Conservation (phyloP, 2,113 vertebrate species). For the Chloroceryle aenea region DNA sequence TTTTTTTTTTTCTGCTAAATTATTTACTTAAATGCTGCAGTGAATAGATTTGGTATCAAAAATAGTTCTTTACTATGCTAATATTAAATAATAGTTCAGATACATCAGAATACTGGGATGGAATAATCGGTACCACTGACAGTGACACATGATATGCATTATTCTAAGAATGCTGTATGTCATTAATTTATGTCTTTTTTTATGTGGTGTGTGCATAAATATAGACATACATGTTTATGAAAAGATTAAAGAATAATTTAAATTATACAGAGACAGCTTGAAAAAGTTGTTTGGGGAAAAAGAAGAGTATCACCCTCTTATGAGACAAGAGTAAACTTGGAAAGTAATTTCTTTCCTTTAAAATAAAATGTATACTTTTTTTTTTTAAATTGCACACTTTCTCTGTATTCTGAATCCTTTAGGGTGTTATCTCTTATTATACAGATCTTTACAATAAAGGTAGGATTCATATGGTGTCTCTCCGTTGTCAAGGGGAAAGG, state of each 20-base stretch:
- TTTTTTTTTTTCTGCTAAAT: not conserved
- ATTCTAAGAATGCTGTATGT: not conserved
- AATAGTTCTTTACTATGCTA: not conserved
- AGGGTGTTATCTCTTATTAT: not conserved
- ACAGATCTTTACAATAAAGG: not conserved
- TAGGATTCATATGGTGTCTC: not conserved
- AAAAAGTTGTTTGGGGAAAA: not conserved
- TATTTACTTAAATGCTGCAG: not conserved
- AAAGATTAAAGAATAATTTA: not conserved
- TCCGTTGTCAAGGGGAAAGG: not conserved
- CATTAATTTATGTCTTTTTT: not conserved
- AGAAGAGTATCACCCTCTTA: not conserved
- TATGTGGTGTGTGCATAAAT: not conserved
- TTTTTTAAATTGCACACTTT: not conserved
- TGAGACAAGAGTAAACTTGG: not conserved
- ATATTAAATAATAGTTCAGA: not conserved
- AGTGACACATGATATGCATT: not conserved
- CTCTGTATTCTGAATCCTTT: not conserved
- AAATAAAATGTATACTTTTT: not conserved
- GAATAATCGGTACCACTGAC: not conserved
- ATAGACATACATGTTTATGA: not conserved
- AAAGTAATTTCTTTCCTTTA: not conserved
- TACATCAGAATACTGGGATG: not conserved
- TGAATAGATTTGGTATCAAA: not conserved
- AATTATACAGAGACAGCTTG: not conserved